phyloP scores from a whole-genome alignment of 2,888 invertebrate species.

The Ophonus ardosiacus region DNA sequence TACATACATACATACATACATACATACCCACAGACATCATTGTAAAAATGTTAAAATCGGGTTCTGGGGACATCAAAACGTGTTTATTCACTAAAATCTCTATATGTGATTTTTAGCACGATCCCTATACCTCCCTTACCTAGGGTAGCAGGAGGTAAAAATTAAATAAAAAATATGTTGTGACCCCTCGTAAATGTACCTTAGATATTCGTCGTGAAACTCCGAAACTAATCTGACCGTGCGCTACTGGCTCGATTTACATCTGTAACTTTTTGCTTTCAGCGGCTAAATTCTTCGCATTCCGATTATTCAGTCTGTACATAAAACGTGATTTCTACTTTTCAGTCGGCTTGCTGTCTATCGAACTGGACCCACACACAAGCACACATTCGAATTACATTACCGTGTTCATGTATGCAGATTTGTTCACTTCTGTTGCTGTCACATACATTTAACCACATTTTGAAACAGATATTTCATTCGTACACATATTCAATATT shows the following conservation, averaged over 20 bases:
- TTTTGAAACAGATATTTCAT: conserved; percentile 1
- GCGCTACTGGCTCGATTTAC: not conserved
- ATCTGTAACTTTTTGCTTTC: not conserved
- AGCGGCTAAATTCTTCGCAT: conserved; percentile 5
- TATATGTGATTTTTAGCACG: too few species aligned
- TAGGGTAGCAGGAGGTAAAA: too few species aligned
- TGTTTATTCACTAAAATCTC: too few species aligned
- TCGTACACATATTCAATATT: not conserved
- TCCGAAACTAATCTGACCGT: not conserved
- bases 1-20: too few species aligned
- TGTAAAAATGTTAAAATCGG: too few species aligned
- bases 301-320: not conserved
- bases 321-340: conserved; percentile 29
- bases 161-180: too few species aligned
- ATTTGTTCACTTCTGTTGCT: conserved; percentile 14
- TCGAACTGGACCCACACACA: conserved; percentile 5
- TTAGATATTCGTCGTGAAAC: too few species aligned
- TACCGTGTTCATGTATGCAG: conserved; percentile 7
- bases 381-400: conserved; percentile 11
- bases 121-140: too few species aligned
- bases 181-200: too few species aligned
- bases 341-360: not conserved
- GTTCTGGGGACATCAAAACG: too few species aligned
- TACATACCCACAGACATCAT: too few species aligned
- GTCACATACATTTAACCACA: not conserved